Evolutionary conservation across 2,113 vertebrate genomes (phyloP), one percentile per base, ranked within the genome.

Genomic region (Platichthys stellatus): DNA sequence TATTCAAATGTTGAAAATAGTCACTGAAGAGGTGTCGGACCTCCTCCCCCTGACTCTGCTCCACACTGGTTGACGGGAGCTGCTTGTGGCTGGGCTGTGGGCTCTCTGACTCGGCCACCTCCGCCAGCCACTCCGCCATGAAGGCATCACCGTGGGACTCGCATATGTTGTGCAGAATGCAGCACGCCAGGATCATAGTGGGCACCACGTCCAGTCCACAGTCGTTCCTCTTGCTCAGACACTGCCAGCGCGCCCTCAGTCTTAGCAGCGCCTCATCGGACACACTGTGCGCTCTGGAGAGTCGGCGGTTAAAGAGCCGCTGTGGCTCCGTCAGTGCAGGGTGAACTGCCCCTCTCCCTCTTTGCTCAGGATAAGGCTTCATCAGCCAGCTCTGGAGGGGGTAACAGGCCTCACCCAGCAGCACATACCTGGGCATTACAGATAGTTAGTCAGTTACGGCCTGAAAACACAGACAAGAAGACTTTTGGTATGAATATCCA

Each of bases 341-440:
- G 14, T 60, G 47, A 45, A 54, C 43, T 0, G 26, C 20, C 31
- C 69, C 72, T 15, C 76, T 40, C 63, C 64, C 63, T 51, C 49
- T 69, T 1, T 83, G 57, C 64, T 91, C 92, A 0, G 90, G 82
- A 57, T 92, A 94, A 45, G 84, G 60, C 53, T 91, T 94, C 76
- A 94, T 86, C n/a, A 95, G 85, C 94, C 94, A 95, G 80, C 76
- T 90, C 90, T 93, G 92, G 4, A 94, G 90, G 0, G 94, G 93
- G 76, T 93, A 93, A 57, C 92, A 94, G n/a, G 89, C 62, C 38
- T 93, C 93, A 0, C 93, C 94, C 23, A 94, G 68, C 64, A 95
- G 80, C 75, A 94, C 86, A 13, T 92, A 93, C 75, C 92, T 93
- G 45, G 1, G 86, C 31, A 81, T 5, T 40, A 21, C 24, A 86